These are phyloP conservation scores for Chrysopa pallens DNA, from an alignment of 1,140 invertebrate genomes.

Conservation along the genomic window DNA sequence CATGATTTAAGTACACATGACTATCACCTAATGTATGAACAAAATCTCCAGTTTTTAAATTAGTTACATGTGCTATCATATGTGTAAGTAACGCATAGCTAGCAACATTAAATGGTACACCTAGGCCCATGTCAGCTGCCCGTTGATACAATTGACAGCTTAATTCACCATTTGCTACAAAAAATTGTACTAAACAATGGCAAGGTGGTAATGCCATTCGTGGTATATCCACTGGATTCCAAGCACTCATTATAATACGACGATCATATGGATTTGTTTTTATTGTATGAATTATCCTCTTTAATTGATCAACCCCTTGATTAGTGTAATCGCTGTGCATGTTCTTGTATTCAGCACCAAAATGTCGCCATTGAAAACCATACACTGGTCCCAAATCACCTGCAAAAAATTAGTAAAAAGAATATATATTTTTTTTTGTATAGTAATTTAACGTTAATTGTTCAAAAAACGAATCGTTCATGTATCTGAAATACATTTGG, in stretches of 20 bases:
- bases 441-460: no score
- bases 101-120: conserved; percentile 98
- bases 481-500: no score
- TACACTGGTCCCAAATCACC: conserved; percentile 95
- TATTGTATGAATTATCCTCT: conserved; percentile 67
- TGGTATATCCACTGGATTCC: conserved; percentile 82
- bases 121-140: conserved; percentile 94
- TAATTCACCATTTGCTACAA: conserved; percentile 63
- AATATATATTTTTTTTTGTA: no score
- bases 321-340: conserved; percentile 71
- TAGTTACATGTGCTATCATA: conserved; percentile 93
- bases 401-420: no score
- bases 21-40: conserved; percentile 92
- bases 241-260: conserved; percentile 85
- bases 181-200: conserved; percentile 91
- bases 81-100: conserved; percentile 88
- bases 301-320: conserved; percentile 87
- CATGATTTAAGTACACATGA: conserved; percentile 90
- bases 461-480: no score
- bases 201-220: conserved; percentile 96
- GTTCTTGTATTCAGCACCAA: conserved; percentile 80
- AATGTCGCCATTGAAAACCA: conserved; percentile 99
- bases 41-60: conserved; percentile 84
- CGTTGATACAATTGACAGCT: conserved; percentile 93
- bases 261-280: conserved; percentile 71